phyloP scores from a whole-genome alignment of 1,140 invertebrate genomes.

The Gonioctena quinquepunctata region DNA sequence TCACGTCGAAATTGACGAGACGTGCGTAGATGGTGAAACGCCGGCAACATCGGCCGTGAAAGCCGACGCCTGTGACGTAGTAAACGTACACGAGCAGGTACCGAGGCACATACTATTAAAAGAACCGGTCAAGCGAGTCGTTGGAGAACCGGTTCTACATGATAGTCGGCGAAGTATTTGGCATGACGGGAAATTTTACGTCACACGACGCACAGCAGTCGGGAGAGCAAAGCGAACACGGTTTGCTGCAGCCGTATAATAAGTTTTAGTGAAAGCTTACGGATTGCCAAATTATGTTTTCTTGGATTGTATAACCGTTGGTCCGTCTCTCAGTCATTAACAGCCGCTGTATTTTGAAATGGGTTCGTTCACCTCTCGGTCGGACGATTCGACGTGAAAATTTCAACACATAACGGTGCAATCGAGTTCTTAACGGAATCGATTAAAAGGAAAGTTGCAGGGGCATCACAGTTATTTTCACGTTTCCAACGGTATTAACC shows the following conservation, averaged over 20 bases:
- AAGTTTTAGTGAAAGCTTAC: slow-evolving; percentile 3
- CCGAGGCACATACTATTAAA: slow-evolving; percentile 21
- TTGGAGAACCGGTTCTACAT: slow-evolving; percentile 27
- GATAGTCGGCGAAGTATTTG: slow-evolving; percentile 18
- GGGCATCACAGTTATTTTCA: too few species aligned
- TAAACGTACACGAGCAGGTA: slow-evolving; percentile 19
- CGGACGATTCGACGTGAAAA: too few species aligned
- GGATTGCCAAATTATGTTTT: slow-evolving; percentile 8
- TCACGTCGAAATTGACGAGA: too few species aligned
- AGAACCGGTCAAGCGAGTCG: slow-evolving; percentile 30
- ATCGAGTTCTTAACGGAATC: too few species aligned
- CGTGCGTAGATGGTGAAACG: not conserved
- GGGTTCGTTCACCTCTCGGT: slow-evolving; percentile 10
- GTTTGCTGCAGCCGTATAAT: not conserved
- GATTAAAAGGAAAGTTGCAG: too few species aligned
- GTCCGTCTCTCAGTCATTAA: not conserved
- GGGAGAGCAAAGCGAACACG: not conserved
- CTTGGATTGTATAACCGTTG: slow-evolving; percentile 7
- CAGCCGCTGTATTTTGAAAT: not conserved
- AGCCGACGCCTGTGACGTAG: slow-evolving; percentile 28
- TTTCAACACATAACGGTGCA: too few species aligned
- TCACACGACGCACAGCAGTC: slow-evolving; percentile 21
- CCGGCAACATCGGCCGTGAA: slow-evolving; percentile 21
- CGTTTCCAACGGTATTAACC: too few species aligned
- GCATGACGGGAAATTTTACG: slow-evolving; percentile 29